These are phyloP conservation scores for Microvelia longipes DNA, from an alignment of 1,140 invertebrate genomes.

Conservation along the genomic window DNA sequence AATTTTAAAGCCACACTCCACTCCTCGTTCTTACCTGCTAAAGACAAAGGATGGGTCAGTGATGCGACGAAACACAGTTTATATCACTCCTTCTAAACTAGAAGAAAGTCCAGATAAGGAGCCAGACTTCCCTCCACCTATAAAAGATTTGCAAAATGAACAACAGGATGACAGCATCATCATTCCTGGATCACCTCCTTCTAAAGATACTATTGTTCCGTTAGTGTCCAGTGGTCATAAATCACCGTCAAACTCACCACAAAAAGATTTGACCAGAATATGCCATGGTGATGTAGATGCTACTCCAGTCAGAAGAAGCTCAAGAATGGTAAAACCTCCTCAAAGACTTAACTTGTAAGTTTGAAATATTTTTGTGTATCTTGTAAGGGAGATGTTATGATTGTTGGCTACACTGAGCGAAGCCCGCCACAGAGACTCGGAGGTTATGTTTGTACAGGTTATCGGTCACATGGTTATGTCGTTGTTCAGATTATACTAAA, in stretches of 20 bases:
- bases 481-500: too few relatives aligned
- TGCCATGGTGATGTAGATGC: not conserved
- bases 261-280: not conserved
- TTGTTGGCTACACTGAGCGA: not conserved
- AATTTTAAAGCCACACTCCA: not conserved
- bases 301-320: not conserved
- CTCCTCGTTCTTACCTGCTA: not conserved
- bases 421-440: too few relatives aligned
- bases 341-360: not conserved
- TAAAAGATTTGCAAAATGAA: not conserved
- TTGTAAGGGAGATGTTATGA: not conserved
- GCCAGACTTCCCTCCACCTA: not conserved
- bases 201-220: not conserved
- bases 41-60: not conserved
- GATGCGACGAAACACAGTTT: not conserved
- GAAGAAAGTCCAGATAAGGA: not conserved
- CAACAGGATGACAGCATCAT: not conserved
- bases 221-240: not conserved
- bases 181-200: not conserved
- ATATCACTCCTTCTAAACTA: not conserved
- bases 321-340: not conserved
- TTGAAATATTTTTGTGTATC: not conserved
- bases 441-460: too few relatives aligned
- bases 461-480: too few relatives aligned
- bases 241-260: not conserved